Evolutionary conservation across 2,113 vertebrate genomes (phyloP).

Genomic region (Oceanodroma tethys): DNA sequence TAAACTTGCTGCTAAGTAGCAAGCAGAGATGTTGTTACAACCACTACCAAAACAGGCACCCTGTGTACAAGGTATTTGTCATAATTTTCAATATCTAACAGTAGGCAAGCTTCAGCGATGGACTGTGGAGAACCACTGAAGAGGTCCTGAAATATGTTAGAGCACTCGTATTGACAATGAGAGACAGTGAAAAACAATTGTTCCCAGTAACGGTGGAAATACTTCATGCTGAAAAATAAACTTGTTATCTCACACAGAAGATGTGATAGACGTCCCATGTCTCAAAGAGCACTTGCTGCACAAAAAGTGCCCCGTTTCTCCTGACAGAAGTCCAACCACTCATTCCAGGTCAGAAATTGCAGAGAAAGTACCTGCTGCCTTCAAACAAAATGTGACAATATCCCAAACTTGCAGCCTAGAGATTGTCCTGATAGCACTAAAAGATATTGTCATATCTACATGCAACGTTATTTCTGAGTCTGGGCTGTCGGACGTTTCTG

Average conservation of each 20-base stretch:
- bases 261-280: background rate
- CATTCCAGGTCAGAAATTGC: background rate
- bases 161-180: background rate
- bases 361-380: background rate
- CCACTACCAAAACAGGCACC: background rate
- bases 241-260: background rate
- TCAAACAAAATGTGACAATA: background rate
- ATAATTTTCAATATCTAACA: background rate
- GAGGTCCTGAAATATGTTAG: background rate
- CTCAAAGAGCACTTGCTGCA: background rate
- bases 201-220: background rate
- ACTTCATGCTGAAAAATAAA: constrained; percentile 9
- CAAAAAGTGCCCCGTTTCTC: background rate
- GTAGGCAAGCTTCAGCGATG: background rate
- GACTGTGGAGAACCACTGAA: background rate
- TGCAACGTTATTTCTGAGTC: background rate
- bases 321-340: background rate
- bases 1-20: background rate
- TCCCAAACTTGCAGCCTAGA: background rate
- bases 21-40: background rate
- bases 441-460: background rate
- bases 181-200: background rate
- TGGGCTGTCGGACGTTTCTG: background rate
- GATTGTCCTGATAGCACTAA: background rate
- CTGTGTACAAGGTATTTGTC: background rate